Percentiles rank a stretch among this genome's conserved stretches.
Conservation (phyloP, 2,113 vertebrate species). For the Argyrosomus japonicus region DNA sequence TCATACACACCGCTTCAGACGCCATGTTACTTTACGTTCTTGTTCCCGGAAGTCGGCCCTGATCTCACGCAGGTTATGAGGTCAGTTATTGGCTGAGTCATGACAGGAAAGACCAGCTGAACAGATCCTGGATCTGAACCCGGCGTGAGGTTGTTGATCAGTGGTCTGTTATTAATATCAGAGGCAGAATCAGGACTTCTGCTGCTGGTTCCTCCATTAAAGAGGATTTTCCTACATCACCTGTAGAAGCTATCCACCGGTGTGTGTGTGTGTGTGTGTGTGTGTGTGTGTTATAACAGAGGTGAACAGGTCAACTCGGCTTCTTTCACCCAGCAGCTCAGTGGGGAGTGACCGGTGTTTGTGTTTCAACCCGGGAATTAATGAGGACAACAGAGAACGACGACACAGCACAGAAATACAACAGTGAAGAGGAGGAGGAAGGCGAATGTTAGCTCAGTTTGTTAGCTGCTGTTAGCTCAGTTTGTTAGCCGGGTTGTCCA, state of each 20-base stretch:
- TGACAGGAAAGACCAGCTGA: background rate
- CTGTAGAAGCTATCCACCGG: constrained; percentile 19
- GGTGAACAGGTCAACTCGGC: constrained; percentile 2
- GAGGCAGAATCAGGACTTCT: background rate
- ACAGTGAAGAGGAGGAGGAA: too few relatives aligned
- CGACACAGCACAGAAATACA: too few relatives aligned
- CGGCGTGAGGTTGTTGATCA: background rate
- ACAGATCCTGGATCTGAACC: background rate
- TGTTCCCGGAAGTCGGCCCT: background rate
- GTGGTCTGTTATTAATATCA: background rate
- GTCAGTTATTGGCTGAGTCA: background rate
- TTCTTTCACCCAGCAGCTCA: constrained; percentile 3
- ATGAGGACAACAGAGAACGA: constrained; percentile 17
- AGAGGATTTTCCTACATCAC: background rate
- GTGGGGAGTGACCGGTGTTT: background rate
- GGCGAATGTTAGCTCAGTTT: too few relatives aligned
- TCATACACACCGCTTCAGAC: too few relatives aligned
- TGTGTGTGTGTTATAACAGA: background rate
- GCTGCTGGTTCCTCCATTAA: constrained; percentile 30
- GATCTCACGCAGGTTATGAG: background rate
- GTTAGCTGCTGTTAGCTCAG: too few relatives aligned
- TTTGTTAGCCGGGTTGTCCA: too few relatives aligned
- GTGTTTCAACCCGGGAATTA: background rate
- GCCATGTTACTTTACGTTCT: background rate
- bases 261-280: background rate